Percentiles rank a stretch among this genome's conserved stretches.
These are phyloP conservation scores for Boloria selene DNA, from an alignment of 2,888 invertebrate species.

Conservation along the genomic window DNA sequence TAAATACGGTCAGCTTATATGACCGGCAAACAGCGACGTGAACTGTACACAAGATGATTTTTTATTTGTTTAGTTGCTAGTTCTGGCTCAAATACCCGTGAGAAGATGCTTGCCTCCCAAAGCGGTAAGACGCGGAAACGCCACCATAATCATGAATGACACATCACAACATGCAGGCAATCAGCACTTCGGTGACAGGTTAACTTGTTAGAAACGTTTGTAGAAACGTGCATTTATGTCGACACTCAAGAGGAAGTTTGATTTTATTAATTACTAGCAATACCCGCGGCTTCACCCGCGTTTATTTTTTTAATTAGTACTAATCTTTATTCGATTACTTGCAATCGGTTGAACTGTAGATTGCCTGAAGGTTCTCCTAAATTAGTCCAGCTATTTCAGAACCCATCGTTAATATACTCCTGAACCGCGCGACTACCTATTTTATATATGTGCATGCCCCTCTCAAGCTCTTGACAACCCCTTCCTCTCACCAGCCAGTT, in stretches of 20 bases:
- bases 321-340: too few species aligned
- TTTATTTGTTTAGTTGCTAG: conserved; percentile 76
- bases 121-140: conserved; percentile 46
- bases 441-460: too few species aligned
- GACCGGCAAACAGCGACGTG: conserved; percentile 77
- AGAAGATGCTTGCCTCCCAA: conserved; percentile 64
- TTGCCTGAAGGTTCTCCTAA: too few species aligned
- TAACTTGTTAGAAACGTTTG: conserved; percentile 1
- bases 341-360: too few species aligned
- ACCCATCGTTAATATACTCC: too few species aligned
- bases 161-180: conserved; percentile 50
- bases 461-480: too few species aligned
- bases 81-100: conserved; percentile 78
- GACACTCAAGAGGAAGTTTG: background rate
- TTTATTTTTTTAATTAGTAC: too few species aligned
- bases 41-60: conserved; percentile 79
- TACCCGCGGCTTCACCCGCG: too few species aligned
- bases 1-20: conserved; percentile 63
- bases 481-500: too few species aligned
- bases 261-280: background rate
- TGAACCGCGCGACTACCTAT: too few species aligned
- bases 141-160: conserved; percentile 72
- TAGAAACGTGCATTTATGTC: too few species aligned
- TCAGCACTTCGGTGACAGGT: conserved; percentile 51
- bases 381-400: too few species aligned